Conservation (phyloP, 2,797 vertebrate genomes). For the Galago senegalensis region DNA sequence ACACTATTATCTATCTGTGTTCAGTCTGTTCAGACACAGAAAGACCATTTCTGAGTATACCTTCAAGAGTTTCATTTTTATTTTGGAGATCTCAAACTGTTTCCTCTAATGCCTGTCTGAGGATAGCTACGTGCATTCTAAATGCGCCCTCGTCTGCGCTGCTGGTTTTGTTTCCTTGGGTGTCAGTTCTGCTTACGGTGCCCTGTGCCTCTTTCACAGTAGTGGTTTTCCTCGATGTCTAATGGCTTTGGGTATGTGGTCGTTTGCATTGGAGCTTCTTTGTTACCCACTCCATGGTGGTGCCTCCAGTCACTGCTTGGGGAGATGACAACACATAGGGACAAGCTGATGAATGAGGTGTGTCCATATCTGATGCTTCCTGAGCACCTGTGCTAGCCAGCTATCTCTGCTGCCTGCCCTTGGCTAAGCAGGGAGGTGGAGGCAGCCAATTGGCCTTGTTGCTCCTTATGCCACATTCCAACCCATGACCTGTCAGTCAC, state of each 20-base stretch:
- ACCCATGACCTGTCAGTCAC: not conserved
- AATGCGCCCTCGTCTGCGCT: not conserved
- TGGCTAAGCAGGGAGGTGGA: not conserved
- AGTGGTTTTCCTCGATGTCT: not conserved
- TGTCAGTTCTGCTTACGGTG: not conserved
- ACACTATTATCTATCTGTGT: not conserved
- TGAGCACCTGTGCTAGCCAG: not conserved
- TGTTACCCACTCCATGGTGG: not conserved
- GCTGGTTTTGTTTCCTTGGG: not conserved
- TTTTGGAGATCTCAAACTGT: slow-evolving; percentile 9
- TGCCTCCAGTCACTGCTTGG: not conserved
- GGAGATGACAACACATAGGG: not conserved
- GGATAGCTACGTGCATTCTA: not conserved
- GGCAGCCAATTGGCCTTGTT: not conserved
- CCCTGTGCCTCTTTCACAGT: not conserved
- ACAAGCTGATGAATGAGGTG: not conserved
- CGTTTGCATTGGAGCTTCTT: not conserved
- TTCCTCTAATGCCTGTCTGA: not conserved
- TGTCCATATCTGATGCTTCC: not conserved
- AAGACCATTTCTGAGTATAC: not conserved
- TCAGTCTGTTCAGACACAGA: not conserved
- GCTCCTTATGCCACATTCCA: not conserved
- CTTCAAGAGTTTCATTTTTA: not conserved
- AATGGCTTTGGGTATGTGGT: not conserved
- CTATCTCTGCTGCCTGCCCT: not conserved